Percentiles rank a stretch among this genome's conserved stretches.
phyloP scores from a whole-genome alignment of 2,888 invertebrate genomes.

The Lochmaea crataegi region DNA sequence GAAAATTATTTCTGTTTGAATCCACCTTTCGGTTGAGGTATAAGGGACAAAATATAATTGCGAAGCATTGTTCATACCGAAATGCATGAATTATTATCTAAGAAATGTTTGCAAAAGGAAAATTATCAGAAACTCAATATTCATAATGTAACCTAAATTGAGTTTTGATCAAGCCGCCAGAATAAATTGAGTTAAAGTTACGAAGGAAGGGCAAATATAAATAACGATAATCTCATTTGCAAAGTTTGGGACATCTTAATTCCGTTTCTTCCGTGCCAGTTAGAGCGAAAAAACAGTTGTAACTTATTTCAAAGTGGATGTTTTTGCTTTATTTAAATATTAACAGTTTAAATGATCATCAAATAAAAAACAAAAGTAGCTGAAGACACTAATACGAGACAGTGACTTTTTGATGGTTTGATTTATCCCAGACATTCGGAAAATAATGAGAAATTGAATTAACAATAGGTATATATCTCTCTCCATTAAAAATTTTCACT shows the following conservation, averaged over 20 bases:
- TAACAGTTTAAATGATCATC: background rate
- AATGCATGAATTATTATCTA: conserved; percentile 20
- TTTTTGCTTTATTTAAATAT: background rate
- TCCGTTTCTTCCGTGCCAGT: conserved; percentile 23
- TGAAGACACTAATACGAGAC: too few species aligned
- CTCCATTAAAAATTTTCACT: too few species aligned
- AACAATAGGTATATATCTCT: too few species aligned
- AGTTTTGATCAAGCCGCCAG: conserved; percentile 40
- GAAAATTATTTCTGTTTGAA: too few species aligned
- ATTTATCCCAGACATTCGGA: too few species aligned
- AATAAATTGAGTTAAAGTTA: conserved; percentile 37
- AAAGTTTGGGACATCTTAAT: conserved; percentile 38
- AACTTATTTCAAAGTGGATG: conserved; percentile 29
- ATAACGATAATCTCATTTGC: conserved; percentile 38
- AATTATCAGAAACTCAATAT: conserved; percentile 38
- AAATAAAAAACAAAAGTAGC: too few species aligned
- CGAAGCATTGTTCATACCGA: conserved; percentile 2
- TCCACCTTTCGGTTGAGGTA: too few species aligned
- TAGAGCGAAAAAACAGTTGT: conserved; percentile 34
- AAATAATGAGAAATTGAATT: too few species aligned
- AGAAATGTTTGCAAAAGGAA: conserved; percentile 27
- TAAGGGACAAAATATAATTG: background rate
- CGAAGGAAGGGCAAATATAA: conserved; percentile 41
- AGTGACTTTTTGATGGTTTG: too few species aligned
- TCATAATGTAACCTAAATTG: conserved; percentile 41